Conservation (phyloP, 2,888 invertebrate species). For the Sesia bembeciformis region DNA sequence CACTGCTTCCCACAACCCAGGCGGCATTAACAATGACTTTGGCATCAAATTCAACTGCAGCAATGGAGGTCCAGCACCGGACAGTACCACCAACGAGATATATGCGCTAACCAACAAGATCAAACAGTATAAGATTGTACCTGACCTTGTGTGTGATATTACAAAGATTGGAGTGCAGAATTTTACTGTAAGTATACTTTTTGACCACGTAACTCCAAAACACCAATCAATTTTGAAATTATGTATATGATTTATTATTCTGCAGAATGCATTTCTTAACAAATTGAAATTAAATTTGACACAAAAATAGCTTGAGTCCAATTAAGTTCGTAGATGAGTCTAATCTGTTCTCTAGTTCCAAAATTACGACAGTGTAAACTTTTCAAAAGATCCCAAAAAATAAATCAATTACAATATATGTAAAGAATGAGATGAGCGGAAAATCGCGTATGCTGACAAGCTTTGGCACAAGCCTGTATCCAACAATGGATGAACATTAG, state of each 20-base stretch:
- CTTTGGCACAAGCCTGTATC: too few relatives aligned
- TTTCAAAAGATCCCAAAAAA: too few relatives aligned
- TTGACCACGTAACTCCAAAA: too few relatives aligned
- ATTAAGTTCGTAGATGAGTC: too few relatives aligned
- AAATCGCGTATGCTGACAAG: too few relatives aligned
- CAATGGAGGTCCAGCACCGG: constrained; percentile 98
- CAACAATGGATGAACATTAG: too few relatives aligned
- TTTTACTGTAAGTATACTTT: constrained; percentile 70
- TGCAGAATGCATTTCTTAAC: neutral
- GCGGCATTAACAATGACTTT: constrained; percentile 97
- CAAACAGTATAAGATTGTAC: constrained; percentile 85
- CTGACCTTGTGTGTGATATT: constrained; percentile 84
- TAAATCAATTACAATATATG: neutral
- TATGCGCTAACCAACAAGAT: constrained; percentile 86
- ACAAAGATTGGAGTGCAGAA: constrained; percentile 79
- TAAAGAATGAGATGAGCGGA: neutral
- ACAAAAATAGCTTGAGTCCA: too few relatives aligned
- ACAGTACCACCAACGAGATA: constrained; percentile 90
- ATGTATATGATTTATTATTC: neutral
- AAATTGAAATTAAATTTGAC: too few relatives aligned
- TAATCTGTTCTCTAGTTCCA: too few relatives aligned
- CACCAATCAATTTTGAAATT: too few relatives aligned
- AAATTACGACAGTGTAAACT: too few relatives aligned
- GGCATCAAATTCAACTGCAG: constrained; percentile 99
- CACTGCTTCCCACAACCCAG: constrained; percentile 99